Evolutionary conservation across 2,113 vertebrate genomes (phyloP).

Genomic region (Urocynchramus pylzowi): DNA sequence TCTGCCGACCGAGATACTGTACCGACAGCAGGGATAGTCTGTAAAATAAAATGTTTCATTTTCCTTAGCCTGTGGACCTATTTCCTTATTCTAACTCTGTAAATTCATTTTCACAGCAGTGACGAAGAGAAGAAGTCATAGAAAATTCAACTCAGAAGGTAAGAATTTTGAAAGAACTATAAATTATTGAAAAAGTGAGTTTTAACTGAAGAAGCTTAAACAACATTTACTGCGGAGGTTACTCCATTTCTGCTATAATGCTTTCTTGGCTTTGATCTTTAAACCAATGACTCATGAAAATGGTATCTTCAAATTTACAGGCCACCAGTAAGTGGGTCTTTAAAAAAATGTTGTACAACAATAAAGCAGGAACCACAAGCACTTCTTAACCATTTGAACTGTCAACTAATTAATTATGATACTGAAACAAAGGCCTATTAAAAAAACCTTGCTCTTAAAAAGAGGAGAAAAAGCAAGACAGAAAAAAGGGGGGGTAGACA

Average conservation of each 20-base stretch:
- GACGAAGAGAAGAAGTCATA: not conserved
- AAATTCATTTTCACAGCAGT: not conserved
- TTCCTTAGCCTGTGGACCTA: not conserved
- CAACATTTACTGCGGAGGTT: not conserved
- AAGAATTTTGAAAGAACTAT: not conserved
- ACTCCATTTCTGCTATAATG: not conserved
- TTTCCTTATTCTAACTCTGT: not conserved
- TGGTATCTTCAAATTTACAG: constrained; percentile 17
- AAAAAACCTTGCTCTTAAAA: not conserved
- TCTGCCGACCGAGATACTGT: not conserved
- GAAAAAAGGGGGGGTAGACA: not conserved
- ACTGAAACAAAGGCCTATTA: constrained; percentile 11
- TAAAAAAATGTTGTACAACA: not conserved
- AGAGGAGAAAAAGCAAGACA: not conserved
- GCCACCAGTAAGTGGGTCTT: not conserved
- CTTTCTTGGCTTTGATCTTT: constrained; percentile 31
- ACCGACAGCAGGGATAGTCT: not conserved
- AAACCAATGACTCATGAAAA: constrained; percentile 29
- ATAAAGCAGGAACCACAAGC: not conserved
- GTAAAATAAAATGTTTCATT: not conserved
- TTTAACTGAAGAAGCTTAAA: not conserved
- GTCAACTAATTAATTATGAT: constrained; percentile 33
- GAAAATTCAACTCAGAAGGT: not conserved
- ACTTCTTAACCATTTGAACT: constrained; percentile 18
- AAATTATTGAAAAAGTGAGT: not conserved